A percentile compares a stretch with the other conserved stretches of the same genome.
These are phyloP conservation scores for Catharus bicknelli DNA, from an alignment of 2,113 vertebrate species.

Conservation along the genomic window DNA sequence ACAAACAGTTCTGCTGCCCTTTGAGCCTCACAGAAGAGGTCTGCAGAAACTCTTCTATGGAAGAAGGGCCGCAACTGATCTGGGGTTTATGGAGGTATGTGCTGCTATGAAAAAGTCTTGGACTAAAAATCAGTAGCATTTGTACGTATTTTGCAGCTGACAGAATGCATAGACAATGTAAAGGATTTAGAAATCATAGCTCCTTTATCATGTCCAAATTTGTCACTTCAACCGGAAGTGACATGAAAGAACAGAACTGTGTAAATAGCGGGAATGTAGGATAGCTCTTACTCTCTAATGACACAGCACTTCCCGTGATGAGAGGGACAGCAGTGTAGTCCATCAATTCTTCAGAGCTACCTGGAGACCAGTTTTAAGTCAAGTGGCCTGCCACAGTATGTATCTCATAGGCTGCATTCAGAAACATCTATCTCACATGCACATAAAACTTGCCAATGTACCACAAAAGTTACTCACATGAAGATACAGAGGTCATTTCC, in stretches of 20 bases:
- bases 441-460: background rate
- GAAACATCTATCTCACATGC: background rate
- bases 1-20: background rate
- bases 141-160: background rate
- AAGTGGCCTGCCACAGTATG: background rate
- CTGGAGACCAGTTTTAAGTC: background rate
- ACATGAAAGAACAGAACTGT: background rate
- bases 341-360: background rate
- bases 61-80: background rate
- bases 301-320: background rate
- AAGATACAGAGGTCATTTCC: fast-evolving
- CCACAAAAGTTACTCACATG: background rate
- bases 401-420: background rate
- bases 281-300: background rate
- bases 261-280: background rate
- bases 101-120: background rate
- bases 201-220: background rate
- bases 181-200: background rate
- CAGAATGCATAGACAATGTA: background rate
- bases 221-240: background rate
- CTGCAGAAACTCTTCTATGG: background rate
- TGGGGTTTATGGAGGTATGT: fast-evolving
- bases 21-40: background rate
- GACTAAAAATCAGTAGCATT: background rate
- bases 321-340: background rate